Evolutionary conservation across 1,140 invertebrate genomes (phyloP).

Genomic region (Atopsyche davidsoni): DNA sequence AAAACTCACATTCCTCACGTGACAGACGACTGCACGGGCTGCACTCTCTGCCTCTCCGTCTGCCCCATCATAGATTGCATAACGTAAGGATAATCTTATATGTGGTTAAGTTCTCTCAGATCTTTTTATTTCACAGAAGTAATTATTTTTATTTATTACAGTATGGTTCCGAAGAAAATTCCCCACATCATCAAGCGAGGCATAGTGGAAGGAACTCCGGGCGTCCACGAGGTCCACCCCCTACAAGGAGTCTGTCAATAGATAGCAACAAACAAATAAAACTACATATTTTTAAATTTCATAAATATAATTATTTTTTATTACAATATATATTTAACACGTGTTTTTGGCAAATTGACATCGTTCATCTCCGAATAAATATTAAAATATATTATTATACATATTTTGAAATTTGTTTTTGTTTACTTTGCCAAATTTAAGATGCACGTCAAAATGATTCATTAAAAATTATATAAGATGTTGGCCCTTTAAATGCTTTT

Average conservation of each 20-base stretch:
- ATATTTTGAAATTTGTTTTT: no score
- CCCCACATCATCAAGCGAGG: conserved; percentile 75
- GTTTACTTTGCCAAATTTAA: no score
- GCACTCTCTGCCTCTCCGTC: conserved; percentile 89
- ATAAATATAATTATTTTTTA: no score
- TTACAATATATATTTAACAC: no score
- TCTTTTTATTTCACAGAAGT: neutral
- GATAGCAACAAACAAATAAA: neutral
- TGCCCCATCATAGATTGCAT: conserved; percentile 99
- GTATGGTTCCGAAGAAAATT: conserved; percentile 75
- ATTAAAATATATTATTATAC: no score
- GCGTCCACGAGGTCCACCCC: conserved; percentile 38
- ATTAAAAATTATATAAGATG: no score
- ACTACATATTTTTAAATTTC: conserved; percentile 8
- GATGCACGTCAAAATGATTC: no score
- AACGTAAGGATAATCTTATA: conserved; percentile 64
- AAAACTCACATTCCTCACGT: conserved; percentile 87
- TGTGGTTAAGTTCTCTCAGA: no score
- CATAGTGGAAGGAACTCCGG: conserved; percentile 34
- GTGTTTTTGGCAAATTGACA: no score
- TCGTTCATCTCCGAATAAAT: no score
- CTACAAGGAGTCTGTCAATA: conserved; percentile 37
- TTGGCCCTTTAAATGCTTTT: no score
- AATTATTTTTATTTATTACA: conserved; percentile 35
- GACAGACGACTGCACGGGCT: conserved; percentile 94